Conservation (phyloP, 2,797 vertebrate species). For the Rachycentron canadum region DNA sequence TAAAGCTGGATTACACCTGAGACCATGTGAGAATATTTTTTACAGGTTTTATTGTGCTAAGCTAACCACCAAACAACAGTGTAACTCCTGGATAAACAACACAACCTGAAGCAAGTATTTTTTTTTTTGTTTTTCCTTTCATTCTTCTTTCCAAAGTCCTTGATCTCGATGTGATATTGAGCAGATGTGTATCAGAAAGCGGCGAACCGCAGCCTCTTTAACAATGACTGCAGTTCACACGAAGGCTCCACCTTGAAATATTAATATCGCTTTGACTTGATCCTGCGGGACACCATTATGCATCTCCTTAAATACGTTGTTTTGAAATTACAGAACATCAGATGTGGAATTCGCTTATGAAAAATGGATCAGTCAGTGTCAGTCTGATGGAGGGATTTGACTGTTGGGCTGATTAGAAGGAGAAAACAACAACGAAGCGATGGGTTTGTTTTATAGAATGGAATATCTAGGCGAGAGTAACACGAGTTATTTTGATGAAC, state of each 20-base stretch:
- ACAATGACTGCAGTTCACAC: conserved; percentile 29
- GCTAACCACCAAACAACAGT: background rate
- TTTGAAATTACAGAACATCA: conserved; percentile 38
- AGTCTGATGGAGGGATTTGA: background rate
- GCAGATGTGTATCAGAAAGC: background rate
- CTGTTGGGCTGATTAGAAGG: background rate
- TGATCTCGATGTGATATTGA: conserved; percentile 6
- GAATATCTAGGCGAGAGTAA: conserved; percentile 7
- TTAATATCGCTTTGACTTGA: conserved; percentile 11
- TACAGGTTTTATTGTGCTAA: background rate
- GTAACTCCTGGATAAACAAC: background rate
- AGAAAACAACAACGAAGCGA: background rate
- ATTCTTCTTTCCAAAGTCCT: background rate
- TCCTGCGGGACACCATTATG: conserved; percentile 27
- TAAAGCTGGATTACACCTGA: no score
- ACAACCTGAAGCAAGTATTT: background rate
- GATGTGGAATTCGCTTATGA: conserved; percentile 4
- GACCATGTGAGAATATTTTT: no score
- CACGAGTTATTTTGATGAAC: conserved; percentile 28
- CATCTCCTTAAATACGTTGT: conserved; percentile 25
- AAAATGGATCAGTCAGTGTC: background rate
- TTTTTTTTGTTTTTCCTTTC: background rate
- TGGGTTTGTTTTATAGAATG: conserved; percentile 27
- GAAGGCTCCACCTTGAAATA: conserved; percentile 39
- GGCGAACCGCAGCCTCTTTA: background rate